A percentile compares a stretch with the other conserved stretches of the same genome.
Evolutionary conservation across 1,140 invertebrate genomes (phyloP).

Genomic region (Drosophila pandora): DNA sequence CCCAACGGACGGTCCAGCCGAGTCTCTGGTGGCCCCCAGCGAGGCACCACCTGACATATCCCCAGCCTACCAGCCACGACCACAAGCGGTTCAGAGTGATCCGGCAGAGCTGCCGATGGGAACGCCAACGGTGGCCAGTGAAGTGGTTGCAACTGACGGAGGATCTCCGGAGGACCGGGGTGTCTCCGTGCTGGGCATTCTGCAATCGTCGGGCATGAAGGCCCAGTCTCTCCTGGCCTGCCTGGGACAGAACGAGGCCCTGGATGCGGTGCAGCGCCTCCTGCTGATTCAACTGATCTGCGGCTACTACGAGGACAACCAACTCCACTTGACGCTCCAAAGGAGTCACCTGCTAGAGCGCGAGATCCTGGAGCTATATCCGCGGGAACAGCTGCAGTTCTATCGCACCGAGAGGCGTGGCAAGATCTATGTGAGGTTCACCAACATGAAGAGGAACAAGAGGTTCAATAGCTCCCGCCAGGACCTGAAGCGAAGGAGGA

Average conservation of each 20-base stretch:
- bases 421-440: conserved; percentile 76
- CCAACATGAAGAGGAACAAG: conserved; percentile 76
- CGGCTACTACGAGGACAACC: conserved; percentile 73
- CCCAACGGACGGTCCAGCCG: conserved; percentile 34
- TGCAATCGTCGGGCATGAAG: conserved; percentile 51
- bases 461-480: conserved; percentile 41
- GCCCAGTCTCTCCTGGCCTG: conserved; percentile 54
- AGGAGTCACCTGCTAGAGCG: conserved; percentile 70
- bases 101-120: neutral
- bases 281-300: conserved; percentile 72
- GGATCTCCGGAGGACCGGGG: conserved; percentile 33
- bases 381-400: conserved; percentile 64
- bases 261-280: conserved; percentile 60
- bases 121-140: too few relatives aligned
- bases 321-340: conserved; percentile 69
- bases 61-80: conserved; percentile 33
- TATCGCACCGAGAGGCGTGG: conserved; percentile 76
- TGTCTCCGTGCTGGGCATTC: conserved; percentile 61
- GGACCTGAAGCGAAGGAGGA: conserved; percentile 46
- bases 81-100: conserved; percentile 6
- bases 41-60: conserved; percentile 14
- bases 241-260: conserved; percentile 48
- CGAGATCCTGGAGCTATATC: conserved; percentile 68
- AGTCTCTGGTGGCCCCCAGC: conserved; percentile 52
- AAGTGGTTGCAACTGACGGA: conserved; percentile 19